Evolutionary conservation across 1,140 invertebrate genomes (phyloP).

Genomic region (Paracyclopina nana): DNA sequence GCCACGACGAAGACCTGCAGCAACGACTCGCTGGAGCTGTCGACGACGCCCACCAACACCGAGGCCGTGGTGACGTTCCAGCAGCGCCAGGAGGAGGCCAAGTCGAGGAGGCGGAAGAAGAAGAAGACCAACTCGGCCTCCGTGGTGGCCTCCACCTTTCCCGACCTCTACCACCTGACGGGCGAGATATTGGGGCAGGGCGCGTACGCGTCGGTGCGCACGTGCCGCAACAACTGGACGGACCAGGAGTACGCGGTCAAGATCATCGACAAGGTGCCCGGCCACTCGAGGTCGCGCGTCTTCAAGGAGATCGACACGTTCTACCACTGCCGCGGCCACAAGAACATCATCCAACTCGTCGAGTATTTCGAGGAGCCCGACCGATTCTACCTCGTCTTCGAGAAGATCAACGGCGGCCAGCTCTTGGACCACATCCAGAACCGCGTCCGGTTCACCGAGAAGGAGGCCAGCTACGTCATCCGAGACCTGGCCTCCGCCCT

Average conservation of each 20-base stretch:
- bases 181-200: conserved; percentile 85
- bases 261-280: conserved; percentile 85
- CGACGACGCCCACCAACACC: too few species aligned
- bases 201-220: conserved; percentile 82
- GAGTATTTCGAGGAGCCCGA: conserved; percentile 95
- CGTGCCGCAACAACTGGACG: conserved; percentile 68
- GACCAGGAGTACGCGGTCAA: conserved; percentile 67
- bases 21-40: too few species aligned
- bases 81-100: conserved; percentile 67
- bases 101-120: conserved; percentile 47
- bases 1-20: too few species aligned
- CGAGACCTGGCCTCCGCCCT: conserved; percentile 77
- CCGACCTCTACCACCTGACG: conserved; percentile 80
- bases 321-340: conserved; percentile 86
- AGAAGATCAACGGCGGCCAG: conserved; percentile 57
- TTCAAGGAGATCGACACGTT: conserved; percentile 97
- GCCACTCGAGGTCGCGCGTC: conserved; percentile 71
- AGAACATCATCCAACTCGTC: conserved; percentile 88
- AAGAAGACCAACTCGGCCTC: conserved; percentile 55
- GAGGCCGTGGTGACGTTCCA: too few species aligned
- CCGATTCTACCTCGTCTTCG: conserved; percentile 85
- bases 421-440: conserved; percentile 75
- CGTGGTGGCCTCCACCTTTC: conserved; percentile 59
- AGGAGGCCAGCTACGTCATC: conserved; percentile 77
- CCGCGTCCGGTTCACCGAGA: conserved; percentile 73